phyloP scores from a whole-genome alignment of 2,113 vertebrate species.

The Sula dactylatra region DNA sequence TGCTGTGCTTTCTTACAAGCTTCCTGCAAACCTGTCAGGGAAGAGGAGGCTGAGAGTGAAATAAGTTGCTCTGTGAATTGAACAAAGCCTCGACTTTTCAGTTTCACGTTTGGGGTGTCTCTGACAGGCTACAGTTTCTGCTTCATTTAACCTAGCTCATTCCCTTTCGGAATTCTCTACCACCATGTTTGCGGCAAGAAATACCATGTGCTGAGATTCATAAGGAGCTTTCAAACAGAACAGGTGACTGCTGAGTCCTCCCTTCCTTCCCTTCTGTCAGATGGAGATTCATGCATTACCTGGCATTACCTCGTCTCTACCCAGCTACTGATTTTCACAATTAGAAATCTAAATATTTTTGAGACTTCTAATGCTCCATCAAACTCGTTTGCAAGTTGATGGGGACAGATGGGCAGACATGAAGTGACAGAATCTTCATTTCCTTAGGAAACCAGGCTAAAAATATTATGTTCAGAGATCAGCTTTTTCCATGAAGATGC shows the following conservation, averaged over 20 bases:
- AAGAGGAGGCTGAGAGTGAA: not conserved
- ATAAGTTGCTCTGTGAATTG: not conserved
- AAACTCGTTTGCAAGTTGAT: not conserved
- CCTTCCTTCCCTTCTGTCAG: not conserved
- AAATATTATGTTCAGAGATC: not conserved
- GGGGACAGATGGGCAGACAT: not conserved
- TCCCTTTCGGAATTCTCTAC: not conserved
- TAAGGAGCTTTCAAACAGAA: not conserved
- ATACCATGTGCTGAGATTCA: not conserved
- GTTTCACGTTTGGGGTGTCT: not conserved
- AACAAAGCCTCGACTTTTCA: not conserved
- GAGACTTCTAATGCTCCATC: not conserved
- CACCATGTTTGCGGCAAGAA: not conserved
- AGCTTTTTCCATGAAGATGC: not conserved
- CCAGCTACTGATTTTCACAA: not conserved
- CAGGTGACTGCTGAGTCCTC: not conserved
- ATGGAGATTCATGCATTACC: not conserved
- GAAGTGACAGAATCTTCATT: not conserved
- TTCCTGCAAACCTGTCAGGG: not conserved
- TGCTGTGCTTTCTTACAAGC: not conserved
- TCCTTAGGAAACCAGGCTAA: slow-evolving; percentile 13
- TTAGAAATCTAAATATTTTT: not conserved
- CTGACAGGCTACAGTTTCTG: slow-evolving; percentile 26
- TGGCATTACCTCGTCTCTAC: not conserved
- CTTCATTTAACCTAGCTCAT: not conserved